Percentiles rank a stretch among this genome's conserved stretches.
Evolutionary conservation across 1,140 invertebrate genomes (phyloP).

Genomic region (Mesaphorura yosii): DNA sequence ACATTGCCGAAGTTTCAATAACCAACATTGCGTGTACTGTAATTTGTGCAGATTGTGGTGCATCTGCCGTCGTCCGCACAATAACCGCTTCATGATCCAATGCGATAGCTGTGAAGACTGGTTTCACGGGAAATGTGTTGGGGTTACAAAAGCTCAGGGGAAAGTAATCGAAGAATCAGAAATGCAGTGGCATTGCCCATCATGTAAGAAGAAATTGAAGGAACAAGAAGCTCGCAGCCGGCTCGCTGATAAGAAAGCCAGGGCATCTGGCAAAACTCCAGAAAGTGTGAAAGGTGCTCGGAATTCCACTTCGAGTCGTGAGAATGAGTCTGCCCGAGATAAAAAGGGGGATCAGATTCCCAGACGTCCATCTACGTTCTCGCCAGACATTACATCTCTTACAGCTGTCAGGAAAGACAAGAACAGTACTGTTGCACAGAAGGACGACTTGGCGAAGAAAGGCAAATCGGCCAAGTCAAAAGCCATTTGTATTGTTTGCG

Average conservation of each 20-base stretch:
- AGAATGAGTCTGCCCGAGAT: no score
- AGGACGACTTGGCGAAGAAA: no score
- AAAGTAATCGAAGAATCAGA: slow-evolving; percentile 78
- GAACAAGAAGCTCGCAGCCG: not conserved
- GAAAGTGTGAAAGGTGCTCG: not conserved
- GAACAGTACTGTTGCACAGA: no score
- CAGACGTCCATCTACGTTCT: no score
- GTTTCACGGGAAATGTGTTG: slow-evolving; percentile 94
- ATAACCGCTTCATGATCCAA: slow-evolving; percentile 95
- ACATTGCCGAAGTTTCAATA: not conserved
- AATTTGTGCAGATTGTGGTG: slow-evolving; percentile 62
- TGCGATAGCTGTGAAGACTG: slow-evolving; percentile 93
- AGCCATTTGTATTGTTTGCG: no score
- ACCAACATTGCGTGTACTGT: not conserved
- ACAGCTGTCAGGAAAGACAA: no score
- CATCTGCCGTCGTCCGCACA: slow-evolving; percentile 86
- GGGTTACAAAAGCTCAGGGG: slow-evolving; percentile 79
- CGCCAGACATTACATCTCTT: no score
- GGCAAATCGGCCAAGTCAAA: no score
- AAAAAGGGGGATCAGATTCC: no score
- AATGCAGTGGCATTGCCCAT: slow-evolving; percentile 81
- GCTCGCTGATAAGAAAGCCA: not conserved
- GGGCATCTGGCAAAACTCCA: not conserved
- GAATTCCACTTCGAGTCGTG: slow-evolving; percentile 1
- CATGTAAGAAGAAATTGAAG: slow-evolving; percentile 50